These are phyloP conservation scores for Puntigrus tetrazona DNA, from an alignment of 2,113 vertebrate species.

Conservation along the genomic window DNA sequence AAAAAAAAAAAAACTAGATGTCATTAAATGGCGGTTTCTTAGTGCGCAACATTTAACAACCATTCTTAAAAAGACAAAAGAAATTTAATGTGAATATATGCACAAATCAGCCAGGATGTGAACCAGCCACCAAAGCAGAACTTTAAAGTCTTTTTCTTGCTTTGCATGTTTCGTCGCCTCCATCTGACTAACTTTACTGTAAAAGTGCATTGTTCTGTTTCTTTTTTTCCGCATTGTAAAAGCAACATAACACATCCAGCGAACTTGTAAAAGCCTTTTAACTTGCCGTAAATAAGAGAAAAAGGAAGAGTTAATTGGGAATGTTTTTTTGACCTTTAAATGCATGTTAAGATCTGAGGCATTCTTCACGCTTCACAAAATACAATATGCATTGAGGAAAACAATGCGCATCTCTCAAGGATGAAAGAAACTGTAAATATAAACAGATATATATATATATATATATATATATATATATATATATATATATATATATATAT, in stretches of 20 bases:
- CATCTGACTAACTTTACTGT: constrained; percentile 62
- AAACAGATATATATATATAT: not conserved
- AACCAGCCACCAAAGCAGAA: constrained; percentile 57
- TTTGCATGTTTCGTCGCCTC: constrained; percentile 60
- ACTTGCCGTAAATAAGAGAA: constrained; percentile 11
- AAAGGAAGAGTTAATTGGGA: constrained; percentile 23
- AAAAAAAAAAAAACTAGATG: constrained; percentile 61
- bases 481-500: not conserved
- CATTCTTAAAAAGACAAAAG: constrained; percentile 65
- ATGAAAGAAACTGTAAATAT: not conserved
- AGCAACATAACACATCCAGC: constrained; percentile 31
- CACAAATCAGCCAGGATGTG: constrained; percentile 68
- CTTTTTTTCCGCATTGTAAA: constrained; percentile 21
- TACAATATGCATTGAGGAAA: not conserved
- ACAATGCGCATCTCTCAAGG: constrained; percentile 10
- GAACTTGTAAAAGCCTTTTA: constrained; percentile 35
- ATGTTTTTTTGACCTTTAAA: not conserved
- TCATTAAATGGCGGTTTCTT: constrained; percentile 71
- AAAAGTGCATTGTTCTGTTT: constrained; percentile 45
- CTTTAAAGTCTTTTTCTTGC: constrained; percentile 60
- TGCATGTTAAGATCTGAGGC: not conserved
- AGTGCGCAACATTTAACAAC: constrained; percentile 68
- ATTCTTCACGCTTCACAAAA: constrained; percentile 8
- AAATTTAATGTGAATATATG: constrained; percentile 57
- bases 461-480: not conserved